Percentiles rank a stretch among this genome's conserved stretches.
Evolutionary conservation across 2,888 invertebrate species (phyloP).

Genomic region (Platycheirus albimanus): DNA sequence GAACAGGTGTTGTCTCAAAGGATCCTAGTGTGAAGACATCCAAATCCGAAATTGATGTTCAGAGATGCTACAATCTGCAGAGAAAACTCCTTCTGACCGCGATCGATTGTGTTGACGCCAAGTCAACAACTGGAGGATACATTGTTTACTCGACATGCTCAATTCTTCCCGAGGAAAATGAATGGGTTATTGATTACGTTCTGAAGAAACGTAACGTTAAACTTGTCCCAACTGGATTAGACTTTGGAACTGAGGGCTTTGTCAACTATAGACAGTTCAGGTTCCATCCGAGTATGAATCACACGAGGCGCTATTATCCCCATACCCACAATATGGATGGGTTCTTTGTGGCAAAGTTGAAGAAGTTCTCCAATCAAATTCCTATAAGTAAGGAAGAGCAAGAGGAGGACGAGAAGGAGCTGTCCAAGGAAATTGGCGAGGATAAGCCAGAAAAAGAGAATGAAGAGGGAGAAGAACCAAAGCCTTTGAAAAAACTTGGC

Average conservation of each 20-base stretch:
- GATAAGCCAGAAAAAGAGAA: conserved; percentile 71
- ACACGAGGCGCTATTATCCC: conserved; percentile 96
- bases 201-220: conserved; percentile 96
- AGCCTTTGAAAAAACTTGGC: conserved; percentile 74
- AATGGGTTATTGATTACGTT: conserved; percentile 98
- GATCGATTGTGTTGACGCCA: conserved; percentile 97
- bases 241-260: conserved; percentile 98
- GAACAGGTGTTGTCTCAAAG: conserved; percentile 98
- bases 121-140: conserved; percentile 95
- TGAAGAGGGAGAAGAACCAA: conserved; percentile 65
- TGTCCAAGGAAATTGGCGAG: conserved; percentile 78
- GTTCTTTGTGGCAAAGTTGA: conserved; percentile 98
- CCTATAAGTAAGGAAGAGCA: conserved; percentile 83
- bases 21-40: conserved; percentile 97
- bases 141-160: conserved; percentile 99
- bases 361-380: conserved; percentile 95
- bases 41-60: conserved; percentile 94
- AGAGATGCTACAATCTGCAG: conserved; percentile 95
- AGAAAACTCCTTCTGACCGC: conserved; percentile 95
- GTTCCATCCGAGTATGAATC: conserved; percentile 94
- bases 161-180: conserved; percentile 98
- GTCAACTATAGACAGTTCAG: conserved; percentile 92
- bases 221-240: conserved; percentile 95
- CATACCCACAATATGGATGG: conserved; percentile 99
- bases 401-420: conserved; percentile 81